Conservation (phyloP, 2,888 invertebrate genomes). For the Drepana falcataria region DNA sequence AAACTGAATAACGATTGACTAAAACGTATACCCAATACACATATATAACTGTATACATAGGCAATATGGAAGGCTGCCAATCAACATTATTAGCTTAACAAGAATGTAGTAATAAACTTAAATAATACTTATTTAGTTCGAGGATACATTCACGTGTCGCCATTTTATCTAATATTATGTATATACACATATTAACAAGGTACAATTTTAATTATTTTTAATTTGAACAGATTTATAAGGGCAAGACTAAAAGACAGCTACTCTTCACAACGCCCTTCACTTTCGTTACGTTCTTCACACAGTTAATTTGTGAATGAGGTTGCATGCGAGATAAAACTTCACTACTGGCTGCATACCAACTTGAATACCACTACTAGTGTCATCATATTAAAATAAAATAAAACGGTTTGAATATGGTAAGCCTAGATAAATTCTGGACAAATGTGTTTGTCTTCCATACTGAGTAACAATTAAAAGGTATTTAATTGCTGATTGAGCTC, state of each 20-base stretch:
- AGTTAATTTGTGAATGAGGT: background rate
- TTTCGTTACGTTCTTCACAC: background rate
- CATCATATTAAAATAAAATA: too few relatives aligned
- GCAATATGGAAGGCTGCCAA: slow-evolving; percentile 14
- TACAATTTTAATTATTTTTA: slow-evolving; percentile 9
- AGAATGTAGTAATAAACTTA: slow-evolving; percentile 15
- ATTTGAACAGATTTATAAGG: slow-evolving; percentile 33
- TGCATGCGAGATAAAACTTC: slow-evolving; percentile 4
- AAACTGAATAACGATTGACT: slow-evolving; percentile 17
- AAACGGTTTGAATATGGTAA: too few relatives aligned
- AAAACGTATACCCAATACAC: too few relatives aligned
- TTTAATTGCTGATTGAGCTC: too few relatives aligned
- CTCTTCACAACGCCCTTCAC: slow-evolving; percentile 12
- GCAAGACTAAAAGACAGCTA: slow-evolving; percentile 51
- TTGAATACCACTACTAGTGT: too few relatives aligned
- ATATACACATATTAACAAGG: slow-evolving; percentile 7
- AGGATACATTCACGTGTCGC: slow-evolving; percentile 5
- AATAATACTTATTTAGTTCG: slow-evolving; percentile 12
- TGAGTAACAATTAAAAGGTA: too few relatives aligned
- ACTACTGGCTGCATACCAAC: background rate
- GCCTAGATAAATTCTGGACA: too few relatives aligned
- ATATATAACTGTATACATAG: slow-evolving; percentile 14
- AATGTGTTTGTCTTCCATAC: too few relatives aligned
- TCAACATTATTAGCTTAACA: slow-evolving; percentile 4
- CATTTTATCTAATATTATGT: slow-evolving; percentile 18